Base-by-base conservation (phyloP, 2,888 invertebrate genomes). In the Zaprionus bogoriensis region DNA sequence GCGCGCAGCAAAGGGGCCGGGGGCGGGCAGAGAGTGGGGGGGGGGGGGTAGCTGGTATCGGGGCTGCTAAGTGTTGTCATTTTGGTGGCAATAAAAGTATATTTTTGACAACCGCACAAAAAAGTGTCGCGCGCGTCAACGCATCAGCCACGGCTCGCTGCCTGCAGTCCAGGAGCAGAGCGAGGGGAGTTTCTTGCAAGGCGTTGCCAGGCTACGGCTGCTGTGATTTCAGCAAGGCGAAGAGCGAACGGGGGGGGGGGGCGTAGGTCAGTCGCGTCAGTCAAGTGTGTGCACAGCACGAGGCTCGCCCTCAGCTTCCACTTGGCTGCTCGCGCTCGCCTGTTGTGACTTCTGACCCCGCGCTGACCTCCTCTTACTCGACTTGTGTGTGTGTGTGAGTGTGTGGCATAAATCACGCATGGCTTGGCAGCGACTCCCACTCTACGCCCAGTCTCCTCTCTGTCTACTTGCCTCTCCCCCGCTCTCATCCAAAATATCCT, bases 21-120 rank as follows among this genome's bases (percentile, higher is more conserved):
- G 14, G 19, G 23, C 5, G n/a, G n/a, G 9, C 38, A 50, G 32
- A 42, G 48, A 3, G n/a, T 10, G 1, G 46, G 46, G 10, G 10
- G 27, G 39, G 19, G 12, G 3, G 12, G 32, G 44, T 14, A 12
- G 41, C 19, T 10, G 6, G 47, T 2, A n/a, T n/a, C n/a, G n/a
- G 0, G 3, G 17, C 39, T 42, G 59, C 64, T 80, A 84, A 85
- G 81, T 80, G 83, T 83, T 79, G 83, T 83, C 86, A 86, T 86
- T 82, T 83, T 83, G 86, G 83, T 84, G 81, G 83, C 83, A 78
- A 86, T 83, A 83, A 86, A 83, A 78, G 67, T 68, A 84, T 84
- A 85, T 83, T 83, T 85, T 81, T 83, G 83, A 87, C 83, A 85
- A 74, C 80, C 77, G 67, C 82, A 77, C 64, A 68, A 60, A 63